phyloP scores from a whole-genome alignment of 1,140 invertebrate genomes.

The Parapsyche elsis region DNA sequence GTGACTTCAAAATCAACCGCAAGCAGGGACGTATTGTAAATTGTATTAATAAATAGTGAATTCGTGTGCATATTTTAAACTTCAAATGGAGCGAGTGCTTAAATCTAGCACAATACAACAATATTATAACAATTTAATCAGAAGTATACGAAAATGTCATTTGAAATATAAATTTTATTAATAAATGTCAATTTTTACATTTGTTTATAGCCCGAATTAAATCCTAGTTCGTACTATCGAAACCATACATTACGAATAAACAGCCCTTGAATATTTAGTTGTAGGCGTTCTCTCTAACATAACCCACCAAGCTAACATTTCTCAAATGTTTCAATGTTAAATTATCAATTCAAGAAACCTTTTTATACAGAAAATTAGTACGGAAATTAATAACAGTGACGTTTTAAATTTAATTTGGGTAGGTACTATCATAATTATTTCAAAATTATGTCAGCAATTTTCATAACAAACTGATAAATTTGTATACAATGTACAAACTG shows the following conservation, averaged over 20 bases:
- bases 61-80: not conserved
- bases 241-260: not conserved
- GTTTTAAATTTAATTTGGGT: too few species aligned
- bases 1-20: constrained; percentile 15
- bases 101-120: not conserved
- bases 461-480: too few species aligned
- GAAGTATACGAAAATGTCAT: not conserved
- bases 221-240: constrained; percentile 2
- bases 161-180: not conserved
- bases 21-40: not conserved
- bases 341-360: too few species aligned
- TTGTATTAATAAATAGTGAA: not conserved
- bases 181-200: too few species aligned
- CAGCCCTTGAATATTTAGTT: constrained; percentile 2
- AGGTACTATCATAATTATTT: too few species aligned
- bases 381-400: too few species aligned
- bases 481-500: too few species aligned
- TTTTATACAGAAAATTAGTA: too few species aligned
- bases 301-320: not conserved
- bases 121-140: not conserved
- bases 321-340: not conserved
- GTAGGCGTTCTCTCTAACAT: constrained; percentile 7
- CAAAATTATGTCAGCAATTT: too few species aligned
- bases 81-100: too few species aligned
- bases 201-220: constrained; percentile 7